phyloP scores from a whole-genome alignment of 2,888 invertebrate genomes.

The Imbricaverruca yamaguchii region DNA sequence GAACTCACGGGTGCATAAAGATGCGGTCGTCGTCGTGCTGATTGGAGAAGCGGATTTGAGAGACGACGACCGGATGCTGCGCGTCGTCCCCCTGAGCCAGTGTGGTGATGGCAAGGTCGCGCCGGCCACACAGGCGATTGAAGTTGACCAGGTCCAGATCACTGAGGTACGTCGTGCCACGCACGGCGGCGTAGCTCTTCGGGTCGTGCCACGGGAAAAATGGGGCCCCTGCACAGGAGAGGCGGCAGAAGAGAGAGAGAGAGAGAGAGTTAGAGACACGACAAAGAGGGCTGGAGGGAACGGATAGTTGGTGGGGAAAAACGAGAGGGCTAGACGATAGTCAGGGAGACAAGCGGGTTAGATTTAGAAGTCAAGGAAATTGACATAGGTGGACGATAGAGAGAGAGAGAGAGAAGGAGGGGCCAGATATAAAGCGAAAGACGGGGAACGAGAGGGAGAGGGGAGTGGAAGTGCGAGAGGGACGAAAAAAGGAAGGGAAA shows the following conservation, averaged over 20 bases:
- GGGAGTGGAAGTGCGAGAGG: too few relatives aligned
- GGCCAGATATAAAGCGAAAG: too few relatives aligned
- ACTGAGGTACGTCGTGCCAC: constrained; percentile 26
- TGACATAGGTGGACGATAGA: too few relatives aligned
- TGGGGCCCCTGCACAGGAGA: constrained; percentile 25
- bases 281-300: too few relatives aligned
- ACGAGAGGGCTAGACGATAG: too few relatives aligned
- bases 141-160: constrained; percentile 24
- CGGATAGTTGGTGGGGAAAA: too few relatives aligned
- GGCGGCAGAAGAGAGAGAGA: constrained; percentile 21
- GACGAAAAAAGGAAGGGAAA: too few relatives aligned
- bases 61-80: constrained; percentile 26
- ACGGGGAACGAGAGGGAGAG: too few relatives aligned
- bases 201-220: constrained; percentile 24
- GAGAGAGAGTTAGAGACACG: neutral
- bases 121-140: constrained; percentile 22
- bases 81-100: constrained; percentile 27
- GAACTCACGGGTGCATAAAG: constrained; percentile 25
- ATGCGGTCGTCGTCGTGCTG: constrained; percentile 23
- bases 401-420: too few relatives aligned
- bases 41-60: constrained; percentile 24
- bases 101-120: constrained; percentile 28
- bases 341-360: too few relatives aligned
- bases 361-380: too few relatives aligned
- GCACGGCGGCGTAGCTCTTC: constrained; percentile 26